Evolutionary conservation across 2,113 vertebrate species (phyloP).

Genomic region (Microtus ochrogaster): DNA sequence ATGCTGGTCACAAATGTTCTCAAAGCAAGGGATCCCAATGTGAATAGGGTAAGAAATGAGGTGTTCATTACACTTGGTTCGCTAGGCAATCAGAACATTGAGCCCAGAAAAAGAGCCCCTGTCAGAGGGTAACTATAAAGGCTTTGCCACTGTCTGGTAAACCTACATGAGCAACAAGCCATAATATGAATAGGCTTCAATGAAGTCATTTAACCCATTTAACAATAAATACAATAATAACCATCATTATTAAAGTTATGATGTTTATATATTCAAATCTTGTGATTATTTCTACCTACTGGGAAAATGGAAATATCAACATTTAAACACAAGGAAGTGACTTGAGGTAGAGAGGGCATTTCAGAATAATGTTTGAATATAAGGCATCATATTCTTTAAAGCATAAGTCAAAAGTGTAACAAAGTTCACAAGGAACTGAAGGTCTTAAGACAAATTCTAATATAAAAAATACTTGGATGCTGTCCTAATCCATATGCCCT

Average conservation of each 20-base stretch:
- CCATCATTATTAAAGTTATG: background rate
- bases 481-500: background rate
- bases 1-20: slow-evolving; percentile 20
- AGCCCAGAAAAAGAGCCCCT: background rate
- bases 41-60: slow-evolving; percentile 13
- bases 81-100: background rate
- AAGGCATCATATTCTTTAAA: slow-evolving; percentile 25
- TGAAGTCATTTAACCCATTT: background rate
- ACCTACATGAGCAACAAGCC: background rate
- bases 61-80: background rate
- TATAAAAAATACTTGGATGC: background rate
- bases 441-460: background rate
- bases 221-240: background rate
- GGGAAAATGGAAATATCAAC: background rate
- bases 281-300: slow-evolving; percentile 17
- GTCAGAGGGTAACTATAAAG: background rate
- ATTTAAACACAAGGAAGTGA: slow-evolving; percentile 28
- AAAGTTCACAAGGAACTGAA: slow-evolving; percentile 19
- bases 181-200: background rate
- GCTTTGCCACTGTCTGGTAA: slow-evolving; percentile 5
- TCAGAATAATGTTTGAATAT: slow-evolving; percentile 40
- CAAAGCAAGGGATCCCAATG: background rate
- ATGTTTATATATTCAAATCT: background rate
- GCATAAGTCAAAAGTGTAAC: background rate
- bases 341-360: background rate